phyloP scores from a whole-genome alignment of 2,797 vertebrate genomes.

The Antrozous pallidus region DNA sequence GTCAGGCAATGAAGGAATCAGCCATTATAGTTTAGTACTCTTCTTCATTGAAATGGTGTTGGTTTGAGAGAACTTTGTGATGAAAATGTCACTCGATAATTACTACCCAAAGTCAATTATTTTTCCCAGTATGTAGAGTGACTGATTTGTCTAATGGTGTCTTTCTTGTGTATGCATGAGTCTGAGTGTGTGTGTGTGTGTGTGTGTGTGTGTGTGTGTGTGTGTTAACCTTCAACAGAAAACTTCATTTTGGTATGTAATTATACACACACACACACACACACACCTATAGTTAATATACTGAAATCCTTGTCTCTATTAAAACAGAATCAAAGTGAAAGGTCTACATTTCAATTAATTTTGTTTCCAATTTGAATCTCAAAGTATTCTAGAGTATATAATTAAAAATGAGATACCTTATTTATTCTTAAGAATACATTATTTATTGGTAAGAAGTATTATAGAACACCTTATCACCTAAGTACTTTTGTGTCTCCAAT shows the following conservation, averaged over 20 bases:
- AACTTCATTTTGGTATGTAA: slow-evolving; percentile 1
- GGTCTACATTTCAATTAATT: slow-evolving; percentile 43
- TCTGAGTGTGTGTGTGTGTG: background rate
- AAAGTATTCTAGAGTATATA: background rate
- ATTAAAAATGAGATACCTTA: slow-evolving; percentile 44
- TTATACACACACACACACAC: background rate
- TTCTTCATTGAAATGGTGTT: slow-evolving; percentile 30
- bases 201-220: too few relatives aligned
- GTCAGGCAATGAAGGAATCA: background rate
- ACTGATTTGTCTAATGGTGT: slow-evolving; percentile 6
- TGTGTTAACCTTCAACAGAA: slow-evolving; percentile 51
- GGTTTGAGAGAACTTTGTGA: slow-evolving; percentile 17
- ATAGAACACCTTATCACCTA: background rate
- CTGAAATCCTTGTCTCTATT: background rate
- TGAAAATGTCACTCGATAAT: slow-evolving; percentile 1
- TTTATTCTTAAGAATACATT: slow-evolving; percentile 41
- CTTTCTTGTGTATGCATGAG: background rate
- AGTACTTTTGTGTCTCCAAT: too few relatives aligned
- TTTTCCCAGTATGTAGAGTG: background rate
- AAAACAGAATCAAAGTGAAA: slow-evolving; percentile 20
- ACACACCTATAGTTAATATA: background rate
- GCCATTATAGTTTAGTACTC: background rate
- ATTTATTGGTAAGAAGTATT: background rate
- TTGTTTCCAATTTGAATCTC: slow-evolving; percentile 50
- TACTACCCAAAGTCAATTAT: background rate